phyloP scores from a whole-genome alignment of 2,888 invertebrate species.

The Bhutanitis thaidina region DNA sequence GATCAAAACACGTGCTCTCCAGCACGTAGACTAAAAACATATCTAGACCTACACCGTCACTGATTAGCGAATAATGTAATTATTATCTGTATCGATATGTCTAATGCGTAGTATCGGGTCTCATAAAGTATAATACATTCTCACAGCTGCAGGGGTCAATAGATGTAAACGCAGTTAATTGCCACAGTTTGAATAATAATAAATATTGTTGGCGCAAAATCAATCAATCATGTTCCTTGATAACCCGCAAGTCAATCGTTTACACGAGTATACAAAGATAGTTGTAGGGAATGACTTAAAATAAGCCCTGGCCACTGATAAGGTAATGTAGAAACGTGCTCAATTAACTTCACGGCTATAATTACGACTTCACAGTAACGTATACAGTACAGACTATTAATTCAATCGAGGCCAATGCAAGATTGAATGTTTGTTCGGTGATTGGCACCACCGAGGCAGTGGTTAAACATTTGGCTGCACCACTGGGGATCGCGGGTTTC shows the following conservation, averaged over 20 bases:
- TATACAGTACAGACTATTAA: too few species aligned
- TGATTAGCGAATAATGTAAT: neutral
- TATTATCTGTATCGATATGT: neutral
- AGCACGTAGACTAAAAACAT: neutral
- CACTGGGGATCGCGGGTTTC: too few species aligned
- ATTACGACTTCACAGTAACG: neutral
- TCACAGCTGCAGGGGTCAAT: conserved; percentile 24
- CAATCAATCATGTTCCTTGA: conserved; percentile 45
- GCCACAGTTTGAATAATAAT: conserved; percentile 19
- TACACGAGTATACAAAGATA: conserved; percentile 37
- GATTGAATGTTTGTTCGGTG: too few species aligned
- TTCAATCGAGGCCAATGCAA: too few species aligned
- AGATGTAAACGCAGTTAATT: conserved; percentile 24
- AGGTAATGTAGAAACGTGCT: neutral
- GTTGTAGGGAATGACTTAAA: conserved; percentile 7
- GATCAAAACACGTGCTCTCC: too few species aligned
- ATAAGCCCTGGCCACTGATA: conserved; percentile 5
- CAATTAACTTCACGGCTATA: neutral
- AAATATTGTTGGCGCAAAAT: conserved; percentile 28
- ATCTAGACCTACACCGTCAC: neutral
- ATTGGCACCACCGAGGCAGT: too few species aligned
- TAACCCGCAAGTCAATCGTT: conserved; percentile 41
- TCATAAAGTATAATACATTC: conserved; percentile 7
- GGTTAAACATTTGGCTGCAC: too few species aligned
- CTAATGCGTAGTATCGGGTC: conserved; percentile 13